A percentile compares a stretch with the other conserved stretches of the same genome.
These are phyloP conservation scores for Sclerurus mexicanus DNA, from an alignment of 2,113 vertebrate genomes.

Conservation along the genomic window DNA sequence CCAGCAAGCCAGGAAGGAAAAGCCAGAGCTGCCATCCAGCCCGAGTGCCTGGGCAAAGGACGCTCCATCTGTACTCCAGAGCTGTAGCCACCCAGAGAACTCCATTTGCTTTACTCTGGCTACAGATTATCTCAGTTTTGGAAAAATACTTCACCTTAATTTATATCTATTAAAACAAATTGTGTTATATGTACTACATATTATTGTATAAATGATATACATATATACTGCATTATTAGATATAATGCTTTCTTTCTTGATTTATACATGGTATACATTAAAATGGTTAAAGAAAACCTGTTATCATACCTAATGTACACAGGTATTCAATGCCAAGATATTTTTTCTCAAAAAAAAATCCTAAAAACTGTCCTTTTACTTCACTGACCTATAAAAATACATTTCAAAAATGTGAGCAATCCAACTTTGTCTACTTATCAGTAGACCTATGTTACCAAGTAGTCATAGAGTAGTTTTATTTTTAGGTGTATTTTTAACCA, in stretches of 20 bases:
- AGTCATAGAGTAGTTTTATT: not conserved
- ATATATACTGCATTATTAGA: not conserved
- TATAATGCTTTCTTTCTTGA: not conserved
- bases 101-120: not conserved
- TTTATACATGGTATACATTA: too few relatives aligned
- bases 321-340: not conserved
- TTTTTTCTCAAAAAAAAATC: not conserved
- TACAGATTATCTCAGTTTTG: not conserved
- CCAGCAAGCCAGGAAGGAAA: not conserved
- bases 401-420: not conserved
- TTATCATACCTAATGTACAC: not conserved
- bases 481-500: not conserved
- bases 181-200: too few relatives aligned
- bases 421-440: not conserved
- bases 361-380: not conserved
- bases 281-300: not conserved
- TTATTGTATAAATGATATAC: not conserved
- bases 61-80: not conserved
- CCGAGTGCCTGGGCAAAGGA: not conserved
- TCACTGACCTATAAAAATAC: not conserved
- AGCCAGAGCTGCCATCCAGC: not conserved
- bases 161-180: not conserved
- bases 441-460: not conserved
- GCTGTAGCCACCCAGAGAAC: not conserved
- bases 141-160: not conserved